These are phyloP conservation scores for Pollenia griseotomentosa DNA, from an alignment of 2,888 invertebrate species.

Conservation along the genomic window DNA sequence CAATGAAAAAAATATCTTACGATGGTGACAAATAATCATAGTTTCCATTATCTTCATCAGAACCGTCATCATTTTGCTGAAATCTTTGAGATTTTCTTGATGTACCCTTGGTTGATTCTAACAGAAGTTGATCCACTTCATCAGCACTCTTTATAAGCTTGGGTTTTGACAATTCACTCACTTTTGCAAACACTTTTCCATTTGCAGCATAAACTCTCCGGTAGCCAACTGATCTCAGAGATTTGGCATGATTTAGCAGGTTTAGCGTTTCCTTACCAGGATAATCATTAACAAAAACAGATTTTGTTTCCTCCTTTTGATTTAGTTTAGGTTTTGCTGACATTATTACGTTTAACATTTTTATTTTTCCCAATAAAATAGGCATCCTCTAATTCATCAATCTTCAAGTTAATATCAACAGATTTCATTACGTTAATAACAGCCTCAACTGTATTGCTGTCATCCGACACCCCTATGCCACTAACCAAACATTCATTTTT, in stretches of 20 bases:
- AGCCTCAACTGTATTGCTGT: no score
- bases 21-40: no score
- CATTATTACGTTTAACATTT: background rate
- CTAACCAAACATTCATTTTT: no score
- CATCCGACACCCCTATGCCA: no score
- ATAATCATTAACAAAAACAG: slow-evolving; percentile 13
- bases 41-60: no score
- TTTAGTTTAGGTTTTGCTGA: slow-evolving; percentile 21
- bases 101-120: background rate
- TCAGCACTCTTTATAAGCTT: slow-evolving; percentile 9
- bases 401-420: no score
- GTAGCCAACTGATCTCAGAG: slow-evolving; percentile 7
- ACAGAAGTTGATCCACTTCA: background rate
- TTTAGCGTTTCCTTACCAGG: no score
- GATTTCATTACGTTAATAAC: no score
- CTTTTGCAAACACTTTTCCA: background rate
- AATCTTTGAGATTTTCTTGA: no score
- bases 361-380: slow-evolving; percentile 37
- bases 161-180: slow-evolving; percentile 6
- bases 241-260: background rate
- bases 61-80: no score
- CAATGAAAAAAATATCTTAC: no score
- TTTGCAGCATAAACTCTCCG: slow-evolving; percentile 7
- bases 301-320: slow-evolving; percentile 12
- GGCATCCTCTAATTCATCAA: background rate